These are phyloP conservation scores for Egretta garzetta DNA, from an alignment of 2,113 vertebrate genomes.

Conservation along the genomic window DNA sequence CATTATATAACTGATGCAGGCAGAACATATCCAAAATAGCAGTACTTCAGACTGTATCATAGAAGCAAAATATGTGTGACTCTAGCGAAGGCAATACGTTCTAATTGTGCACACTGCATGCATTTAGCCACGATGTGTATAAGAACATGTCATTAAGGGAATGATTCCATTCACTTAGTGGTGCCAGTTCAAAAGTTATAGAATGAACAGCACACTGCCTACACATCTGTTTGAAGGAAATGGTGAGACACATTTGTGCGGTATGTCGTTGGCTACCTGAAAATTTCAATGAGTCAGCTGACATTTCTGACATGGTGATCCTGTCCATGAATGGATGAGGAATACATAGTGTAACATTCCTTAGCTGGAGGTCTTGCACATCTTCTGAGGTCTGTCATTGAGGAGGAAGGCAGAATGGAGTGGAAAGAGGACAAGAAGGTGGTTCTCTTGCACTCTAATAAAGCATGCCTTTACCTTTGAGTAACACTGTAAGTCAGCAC, in stretches of 20 bases:
- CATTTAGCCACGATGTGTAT: neutral
- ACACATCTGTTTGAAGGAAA: fast-evolving
- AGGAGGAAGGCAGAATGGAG: neutral
- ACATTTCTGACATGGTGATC: neutral
- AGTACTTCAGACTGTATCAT: neutral
- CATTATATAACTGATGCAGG: neutral
- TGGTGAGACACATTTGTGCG: no score
- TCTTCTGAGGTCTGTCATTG: neutral
- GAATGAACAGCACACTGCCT: neutral
- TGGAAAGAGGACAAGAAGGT: neutral
- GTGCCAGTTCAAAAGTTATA: neutral
- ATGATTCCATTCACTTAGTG: neutral
- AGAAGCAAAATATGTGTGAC: neutral
- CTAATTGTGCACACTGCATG: neutral
- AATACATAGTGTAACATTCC: neutral
- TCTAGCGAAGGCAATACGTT: neutral
- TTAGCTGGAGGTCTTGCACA: neutral
- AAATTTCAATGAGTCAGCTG: neutral
- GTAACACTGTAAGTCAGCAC: neutral
- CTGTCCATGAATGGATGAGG: neutral
- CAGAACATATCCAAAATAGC: neutral
- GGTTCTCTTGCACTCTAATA: neutral
- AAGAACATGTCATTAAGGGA: neutral
- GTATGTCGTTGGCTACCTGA: neutral
- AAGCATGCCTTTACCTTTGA: neutral